These are phyloP conservation scores for Bucorvus abyssinicus DNA, from an alignment of 2,797 vertebrate species.

Conservation along the genomic window DNA sequence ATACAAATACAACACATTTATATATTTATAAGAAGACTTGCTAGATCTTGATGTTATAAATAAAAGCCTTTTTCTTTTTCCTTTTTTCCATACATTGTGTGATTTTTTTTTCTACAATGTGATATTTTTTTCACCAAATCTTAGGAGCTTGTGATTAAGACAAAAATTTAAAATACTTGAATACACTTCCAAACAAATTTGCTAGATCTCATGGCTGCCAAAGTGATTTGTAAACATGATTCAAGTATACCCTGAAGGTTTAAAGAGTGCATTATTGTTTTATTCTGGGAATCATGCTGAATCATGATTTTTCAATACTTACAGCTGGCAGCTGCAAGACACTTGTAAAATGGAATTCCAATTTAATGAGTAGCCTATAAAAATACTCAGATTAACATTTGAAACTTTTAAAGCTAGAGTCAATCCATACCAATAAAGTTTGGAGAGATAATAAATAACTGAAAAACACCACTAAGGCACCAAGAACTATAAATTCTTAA, in stretches of 20 bases:
- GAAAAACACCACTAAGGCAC: neutral
- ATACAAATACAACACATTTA: neutral
- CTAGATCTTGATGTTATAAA: neutral
- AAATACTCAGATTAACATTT: neutral
- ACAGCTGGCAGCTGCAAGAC: conserved; percentile 2
- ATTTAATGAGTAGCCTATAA: neutral
- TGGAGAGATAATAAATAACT: neutral
- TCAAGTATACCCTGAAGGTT: neutral
- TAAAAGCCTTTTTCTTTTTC: neutral
- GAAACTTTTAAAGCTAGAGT: neutral
- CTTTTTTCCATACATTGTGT: neutral
- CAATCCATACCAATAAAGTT: neutral
- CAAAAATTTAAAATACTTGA: neutral
- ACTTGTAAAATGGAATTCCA: conserved; percentile 5
- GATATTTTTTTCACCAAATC: neutral
- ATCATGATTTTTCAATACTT: conserved; percentile 12
- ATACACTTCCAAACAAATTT: neutral
- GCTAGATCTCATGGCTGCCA: neutral
- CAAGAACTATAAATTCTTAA: neutral
- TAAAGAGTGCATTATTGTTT: conserved; percentile 5
- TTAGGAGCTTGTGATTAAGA: neutral
- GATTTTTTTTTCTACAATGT: neutral
- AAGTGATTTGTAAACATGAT: conserved; percentile 2
- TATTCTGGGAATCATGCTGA: conserved; percentile 8
- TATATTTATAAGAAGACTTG: neutral